Percentiles rank a stretch among this genome's conserved stretches.
phyloP scores from a whole-genome alignment of 2,888 invertebrate genomes.

The Dendrolimus houi region DNA sequence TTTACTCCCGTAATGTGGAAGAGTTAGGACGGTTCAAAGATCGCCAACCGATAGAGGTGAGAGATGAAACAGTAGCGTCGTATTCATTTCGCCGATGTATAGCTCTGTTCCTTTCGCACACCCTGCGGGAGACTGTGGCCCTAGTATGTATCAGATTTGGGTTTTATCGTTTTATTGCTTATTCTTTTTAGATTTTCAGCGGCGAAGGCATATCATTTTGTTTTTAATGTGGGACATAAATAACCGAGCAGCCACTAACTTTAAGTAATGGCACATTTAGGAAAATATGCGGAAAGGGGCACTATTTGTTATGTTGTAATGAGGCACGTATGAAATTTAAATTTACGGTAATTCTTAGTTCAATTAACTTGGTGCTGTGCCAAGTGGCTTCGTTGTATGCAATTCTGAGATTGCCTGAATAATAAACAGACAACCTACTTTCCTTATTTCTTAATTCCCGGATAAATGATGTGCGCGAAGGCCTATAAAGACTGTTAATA shows the following conservation, averaged over 20 bases:
- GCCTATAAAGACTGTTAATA: background rate
- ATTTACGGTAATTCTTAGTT: slow-evolving; percentile 15
- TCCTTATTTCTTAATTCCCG: background rate
- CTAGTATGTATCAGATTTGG: slow-evolving; percentile 76
- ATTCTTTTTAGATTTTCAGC: slow-evolving; percentile 77
- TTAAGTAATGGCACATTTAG: slow-evolving; percentile 62
- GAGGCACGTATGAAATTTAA: slow-evolving; percentile 15
- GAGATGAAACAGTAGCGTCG: slow-evolving; percentile 76
- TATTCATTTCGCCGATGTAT: slow-evolving; percentile 70
- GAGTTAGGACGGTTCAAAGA: slow-evolving; percentile 72
- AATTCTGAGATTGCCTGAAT: background rate
- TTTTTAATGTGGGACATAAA: slow-evolving; percentile 73
- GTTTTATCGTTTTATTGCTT: slow-evolving; percentile 77
- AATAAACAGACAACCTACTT: slow-evolving; percentile 1
- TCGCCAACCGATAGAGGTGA: slow-evolving; percentile 72
- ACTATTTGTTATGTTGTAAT: slow-evolving; percentile 41
- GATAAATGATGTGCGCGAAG: background rate
- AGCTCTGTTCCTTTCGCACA: slow-evolving; percentile 58
- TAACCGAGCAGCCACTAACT: slow-evolving; percentile 65
- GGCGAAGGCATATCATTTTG: slow-evolving; percentile 75
- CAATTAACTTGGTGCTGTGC: slow-evolving; percentile 25
- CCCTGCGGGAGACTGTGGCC: slow-evolving; percentile 65
- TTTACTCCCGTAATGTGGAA: slow-evolving; percentile 46
- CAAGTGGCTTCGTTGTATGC: slow-evolving; percentile 7
- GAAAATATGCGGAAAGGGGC: slow-evolving; percentile 57